Evolutionary conservation across 1,140 invertebrate species (phyloP).

Genomic region (Megalonaias nervosa): DNA sequence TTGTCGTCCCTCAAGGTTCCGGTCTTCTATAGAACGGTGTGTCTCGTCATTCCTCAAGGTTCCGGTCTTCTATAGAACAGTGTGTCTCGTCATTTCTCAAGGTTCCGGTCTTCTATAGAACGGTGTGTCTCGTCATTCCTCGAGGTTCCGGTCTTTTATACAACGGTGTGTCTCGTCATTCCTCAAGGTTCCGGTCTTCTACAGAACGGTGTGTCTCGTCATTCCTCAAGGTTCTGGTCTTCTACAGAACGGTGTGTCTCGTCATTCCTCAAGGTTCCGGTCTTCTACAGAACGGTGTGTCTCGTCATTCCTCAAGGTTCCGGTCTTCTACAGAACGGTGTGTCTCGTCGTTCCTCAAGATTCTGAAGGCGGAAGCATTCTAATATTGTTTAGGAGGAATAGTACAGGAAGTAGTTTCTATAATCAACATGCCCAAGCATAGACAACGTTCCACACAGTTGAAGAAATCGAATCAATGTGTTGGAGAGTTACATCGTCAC

Average conservation of each 20-base stretch:
- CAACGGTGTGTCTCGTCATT: constrained; percentile 11
- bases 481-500: constrained; percentile 14
- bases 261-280: constrained; percentile 45
- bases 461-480: constrained; percentile 25
- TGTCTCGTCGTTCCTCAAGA: constrained; percentile 27
- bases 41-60: constrained; percentile 33
- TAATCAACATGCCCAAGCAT: constrained; percentile 27
- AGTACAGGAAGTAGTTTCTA: constrained; percentile 36
- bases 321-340: not conserved
- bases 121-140: constrained; percentile 27
- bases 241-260: no score
- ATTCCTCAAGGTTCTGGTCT: constrained; percentile 42
- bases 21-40: not conserved
- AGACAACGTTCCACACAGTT: constrained; percentile 7
- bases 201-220: not conserved
- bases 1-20: constrained; percentile 48
- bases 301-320: constrained; percentile 47
- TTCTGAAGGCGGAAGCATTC: constrained; percentile 50
- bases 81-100: constrained; percentile 29
- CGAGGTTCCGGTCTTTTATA: no score
- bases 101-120: no score
- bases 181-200: constrained; percentile 30
- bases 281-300: no score
- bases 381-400: constrained; percentile 50
- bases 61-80: no score